Percentiles rank a stretch among this genome's conserved stretches.
phyloP scores from a whole-genome alignment of 2,113 vertebrate species.

The Alosa alosa region DNA sequence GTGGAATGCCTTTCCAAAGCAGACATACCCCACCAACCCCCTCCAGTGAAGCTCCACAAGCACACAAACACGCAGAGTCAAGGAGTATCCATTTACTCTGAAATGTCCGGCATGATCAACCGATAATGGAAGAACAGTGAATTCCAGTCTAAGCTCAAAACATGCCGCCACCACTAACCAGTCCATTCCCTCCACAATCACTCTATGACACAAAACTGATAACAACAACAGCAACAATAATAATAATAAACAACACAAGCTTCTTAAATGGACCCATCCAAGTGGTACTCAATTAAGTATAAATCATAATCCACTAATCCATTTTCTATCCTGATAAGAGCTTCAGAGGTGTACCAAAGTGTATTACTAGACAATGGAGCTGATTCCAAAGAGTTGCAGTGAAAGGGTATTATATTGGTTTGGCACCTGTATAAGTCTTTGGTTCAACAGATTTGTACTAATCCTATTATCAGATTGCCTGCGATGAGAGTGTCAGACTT shows the following conservation, averaged over 20 bases:
- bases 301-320: conserved; percentile 12
- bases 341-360: neutral
- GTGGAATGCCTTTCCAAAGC: neutral
- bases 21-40: neutral
- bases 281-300: neutral
- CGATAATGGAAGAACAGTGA: neutral
- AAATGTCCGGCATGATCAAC: neutral
- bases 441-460: neutral
- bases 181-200: neutral
- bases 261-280: neutral
- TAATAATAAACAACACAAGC: neutral
- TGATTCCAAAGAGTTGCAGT: neutral
- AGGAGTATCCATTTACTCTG: neutral
- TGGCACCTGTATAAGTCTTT: neutral
- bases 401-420: neutral
- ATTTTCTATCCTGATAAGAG: neutral
- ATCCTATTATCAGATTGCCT: conserved; percentile 2
- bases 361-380: neutral
- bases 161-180: neutral
- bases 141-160: neutral
- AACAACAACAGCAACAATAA: neutral
- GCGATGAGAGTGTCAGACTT: neutral
- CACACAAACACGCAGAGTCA: neutral
- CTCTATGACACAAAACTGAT: neutral
- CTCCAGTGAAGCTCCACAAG: neutral